Evolutionary conservation across 2,113 vertebrate genomes (phyloP), one percentile per base, ranked within the genome.

Genomic region (Phylloscopus trochilus): DNA sequence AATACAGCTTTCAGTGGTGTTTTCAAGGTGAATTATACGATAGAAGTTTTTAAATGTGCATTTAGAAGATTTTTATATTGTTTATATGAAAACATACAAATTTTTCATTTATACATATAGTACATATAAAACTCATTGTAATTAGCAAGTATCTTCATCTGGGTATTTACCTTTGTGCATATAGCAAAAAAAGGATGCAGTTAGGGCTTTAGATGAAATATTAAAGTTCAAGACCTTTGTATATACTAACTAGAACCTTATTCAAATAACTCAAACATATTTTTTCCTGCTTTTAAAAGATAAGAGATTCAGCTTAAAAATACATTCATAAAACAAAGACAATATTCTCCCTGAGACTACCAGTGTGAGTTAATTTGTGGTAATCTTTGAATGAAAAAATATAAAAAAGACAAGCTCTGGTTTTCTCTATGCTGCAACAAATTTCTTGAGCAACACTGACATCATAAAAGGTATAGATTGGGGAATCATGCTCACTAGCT

Each of bases 61-160:
- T 95, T 96, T 96, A 95, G 92, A 97, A 95, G 92, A 95, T 87
- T 94, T 90, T 94, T 92, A 87, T 95, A 92, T 78, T 53, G 51
- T 95, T 96, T 90, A 94, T 97, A 97, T 83, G 96, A 97, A 97
- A 97, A 97, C 96, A 96, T 97, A 97, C 87, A 97, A 97, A 97
- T 96, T 93, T 93, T 95, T 95, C 53, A 91, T 97, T 96, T 97
- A 92, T 97, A 97, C 96, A 97, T 97, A 97, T 92, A 52, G 76
- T 97, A 96, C 92, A 97, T 97, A 97, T 67, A 97, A 97, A 97
- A 97, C 49, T 91, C 64, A 68, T 73, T 86, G 39, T 63, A 96
- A 93, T 93, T 91, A 96, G 81, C 93, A 93, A 95, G 91, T 95
- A 90, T 80, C 28, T 89, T 95, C 69, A 86, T 69, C 76, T 95